Percentiles rank a stretch among this genome's conserved stretches.
Conservation (phyloP, 2,888 invertebrate genomes). For the Trissoscelio sp. region DNA sequence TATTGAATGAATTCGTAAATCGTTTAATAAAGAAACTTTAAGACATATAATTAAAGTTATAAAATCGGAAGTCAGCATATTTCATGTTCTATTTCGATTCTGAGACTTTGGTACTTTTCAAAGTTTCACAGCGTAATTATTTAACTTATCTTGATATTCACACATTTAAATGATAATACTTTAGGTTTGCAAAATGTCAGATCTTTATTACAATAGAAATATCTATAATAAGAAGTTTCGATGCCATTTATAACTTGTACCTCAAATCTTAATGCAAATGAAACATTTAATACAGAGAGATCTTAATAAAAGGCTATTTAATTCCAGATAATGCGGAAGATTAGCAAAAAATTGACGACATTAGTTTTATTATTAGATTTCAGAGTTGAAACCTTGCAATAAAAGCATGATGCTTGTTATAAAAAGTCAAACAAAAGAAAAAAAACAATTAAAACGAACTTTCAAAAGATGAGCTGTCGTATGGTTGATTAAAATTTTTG, state of each 20-base stretch:
- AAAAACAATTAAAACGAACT: slow-evolving; percentile 8
- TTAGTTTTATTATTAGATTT: background rate
- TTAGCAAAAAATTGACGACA: background rate
- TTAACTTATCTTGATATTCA: slow-evolving; percentile 64
- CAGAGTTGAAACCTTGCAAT: background rate
- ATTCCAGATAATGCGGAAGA: background rate
- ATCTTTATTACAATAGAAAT: slow-evolving; percentile 6
- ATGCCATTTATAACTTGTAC: background rate
- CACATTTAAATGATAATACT: slow-evolving; percentile 65
- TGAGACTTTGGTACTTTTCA: slow-evolving; percentile 38
- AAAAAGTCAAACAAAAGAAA: slow-evolving; percentile 1
- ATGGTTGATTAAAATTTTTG: slow-evolving; percentile 40
- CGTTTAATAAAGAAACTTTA: slow-evolving; percentile 25
- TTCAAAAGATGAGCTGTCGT: slow-evolving; percentile 16
- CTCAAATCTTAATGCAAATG: background rate
- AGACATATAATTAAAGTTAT: slow-evolving; percentile 34
- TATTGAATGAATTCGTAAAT: background rate
- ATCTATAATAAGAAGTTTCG: slow-evolving; percentile 9
- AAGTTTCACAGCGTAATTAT: slow-evolving; percentile 49
- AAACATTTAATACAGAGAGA: background rate
- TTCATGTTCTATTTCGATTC: slow-evolving; percentile 21
- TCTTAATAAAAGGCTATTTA: too few species aligned
- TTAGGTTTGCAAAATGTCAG: slow-evolving; percentile 16
- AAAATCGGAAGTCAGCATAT: slow-evolving; percentile 25
- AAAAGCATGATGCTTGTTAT: background rate